Evolutionary conservation across 2,113 vertebrate species (phyloP).

Genomic region (Gambusia affinis): DNA sequence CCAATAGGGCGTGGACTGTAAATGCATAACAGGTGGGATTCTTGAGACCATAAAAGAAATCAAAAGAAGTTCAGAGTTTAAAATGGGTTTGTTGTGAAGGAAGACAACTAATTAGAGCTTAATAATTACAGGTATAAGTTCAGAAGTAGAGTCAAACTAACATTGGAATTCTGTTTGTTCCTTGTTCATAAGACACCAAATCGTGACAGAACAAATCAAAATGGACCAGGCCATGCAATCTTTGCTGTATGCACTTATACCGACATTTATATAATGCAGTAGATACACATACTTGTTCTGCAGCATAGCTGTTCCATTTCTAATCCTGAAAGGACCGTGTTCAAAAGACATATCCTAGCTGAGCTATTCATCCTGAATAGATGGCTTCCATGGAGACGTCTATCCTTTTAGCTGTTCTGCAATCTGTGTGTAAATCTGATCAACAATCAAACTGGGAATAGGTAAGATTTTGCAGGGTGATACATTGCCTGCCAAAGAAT

Average conservation of each 20-base stretch:
- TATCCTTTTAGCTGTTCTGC: conserved; percentile 24
- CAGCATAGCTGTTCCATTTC: conserved; percentile 21
- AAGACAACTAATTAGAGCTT: conserved; percentile 4
- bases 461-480: conserved; percentile 2
- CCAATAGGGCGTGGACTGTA: conserved; percentile 17
- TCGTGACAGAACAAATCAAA: not conserved
- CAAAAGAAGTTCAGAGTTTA: conserved; percentile 6
- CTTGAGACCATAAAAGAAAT: conserved; percentile 2
- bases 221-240: too few species aligned
- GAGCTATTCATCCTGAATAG: conserved; percentile 12
- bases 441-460: conserved; percentile 19
- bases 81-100: not conserved
- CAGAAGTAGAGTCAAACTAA: not conserved
- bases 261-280: not conserved
- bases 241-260: too few species aligned
- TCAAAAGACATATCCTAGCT: conserved; percentile 13
- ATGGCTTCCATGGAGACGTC: conserved; percentile 15
- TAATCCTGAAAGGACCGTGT: conserved; percentile 7
- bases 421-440: conserved; percentile 7
- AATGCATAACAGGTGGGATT: not conserved
- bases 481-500: conserved; percentile 3
- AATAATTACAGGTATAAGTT: not conserved
- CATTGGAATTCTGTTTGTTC: not conserved
- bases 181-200: not conserved
- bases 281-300: conserved; percentile 17